Conservation (phyloP, 2,888 invertebrate genomes). For the Galerucella calmariensis region DNA sequence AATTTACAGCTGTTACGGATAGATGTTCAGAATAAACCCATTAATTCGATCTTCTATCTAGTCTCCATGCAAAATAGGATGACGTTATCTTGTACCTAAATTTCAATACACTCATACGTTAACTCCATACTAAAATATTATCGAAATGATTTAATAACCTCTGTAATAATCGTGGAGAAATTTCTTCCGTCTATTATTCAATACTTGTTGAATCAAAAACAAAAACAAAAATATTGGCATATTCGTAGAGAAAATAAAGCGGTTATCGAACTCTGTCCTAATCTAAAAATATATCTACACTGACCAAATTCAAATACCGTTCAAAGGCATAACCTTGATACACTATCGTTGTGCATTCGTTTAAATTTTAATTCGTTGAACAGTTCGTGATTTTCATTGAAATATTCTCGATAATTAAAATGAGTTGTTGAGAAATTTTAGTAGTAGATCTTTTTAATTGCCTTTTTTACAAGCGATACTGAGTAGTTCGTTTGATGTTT, state of each 20-base stretch:
- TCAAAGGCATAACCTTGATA: slow-evolving; percentile 5
- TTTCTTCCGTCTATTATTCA: too few relatives aligned
- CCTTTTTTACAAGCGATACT: neutral
- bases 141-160: too few relatives aligned
- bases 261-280: neutral
- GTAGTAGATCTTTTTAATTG: neutral
- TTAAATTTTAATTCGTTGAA: neutral
- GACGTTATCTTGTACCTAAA: too few relatives aligned
- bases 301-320: neutral
- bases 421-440: neutral
- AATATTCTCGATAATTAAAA: neutral
- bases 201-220: neutral
- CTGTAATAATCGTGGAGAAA: too few relatives aligned
- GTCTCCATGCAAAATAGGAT: too few relatives aligned
- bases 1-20: too few relatives aligned
- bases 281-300: neutral
- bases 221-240: neutral
- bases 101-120: too few relatives aligned
- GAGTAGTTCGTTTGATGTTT: neutral
- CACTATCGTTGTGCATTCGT: neutral
- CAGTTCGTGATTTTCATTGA: slow-evolving; percentile 2
- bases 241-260: neutral
- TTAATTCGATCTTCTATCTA: too few relatives aligned
- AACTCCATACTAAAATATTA: too few relatives aligned
- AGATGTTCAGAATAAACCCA: too few relatives aligned